Base-by-base conservation (phyloP, 1,140 invertebrate genomes). In the Neomicropteryx cornuta region DNA sequence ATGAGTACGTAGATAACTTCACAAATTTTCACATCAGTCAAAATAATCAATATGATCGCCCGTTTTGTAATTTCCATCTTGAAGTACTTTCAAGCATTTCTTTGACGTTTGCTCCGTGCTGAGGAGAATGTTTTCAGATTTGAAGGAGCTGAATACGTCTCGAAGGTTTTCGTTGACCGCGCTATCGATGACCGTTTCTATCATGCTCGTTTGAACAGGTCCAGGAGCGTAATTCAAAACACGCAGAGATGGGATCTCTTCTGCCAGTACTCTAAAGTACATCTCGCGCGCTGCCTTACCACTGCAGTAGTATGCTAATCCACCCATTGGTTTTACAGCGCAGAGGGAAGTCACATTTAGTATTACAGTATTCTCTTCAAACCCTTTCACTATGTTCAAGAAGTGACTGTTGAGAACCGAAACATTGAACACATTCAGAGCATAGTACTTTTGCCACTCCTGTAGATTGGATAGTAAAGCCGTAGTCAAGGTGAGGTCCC, bases 151-250 rank as follows among this genome's bases (percentile, higher is more conserved):
- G 50, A 88, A 89, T 3, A 66, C 61, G 32, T 74, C 56, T 44
- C 68, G 75, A 5, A 80, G 42, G 30, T 76, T 73, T 1, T 58
- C 42, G 60, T 83, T 77, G 5, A 70, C 62, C 0, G 75, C 58
- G 31, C 75, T 64, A 4, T 70, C 60, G 22, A 76, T 61, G 18
- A 87, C 66, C 47, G 71, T 65, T n/a, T 76, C 55, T 24, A 83
- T 77, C 90, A 97, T 97, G 33, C 87, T 79, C 0, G 92, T 97
- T 43, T 90, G 73, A 3, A 97, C 82, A 3, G 92, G 88, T 18
- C 94, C 93, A 1, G 94, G 94, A 3, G 91, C 82, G 67, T 97
- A 98, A 62, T 82, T 95, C 3, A 98, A 58, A 6, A 96, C 80
- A 38, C 77, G 66, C 0, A 91, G 64, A 17, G 75, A 53, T 11